Conservation (phyloP, 2,797 vertebrate genomes). For the Sebastes vulpes region DNA sequence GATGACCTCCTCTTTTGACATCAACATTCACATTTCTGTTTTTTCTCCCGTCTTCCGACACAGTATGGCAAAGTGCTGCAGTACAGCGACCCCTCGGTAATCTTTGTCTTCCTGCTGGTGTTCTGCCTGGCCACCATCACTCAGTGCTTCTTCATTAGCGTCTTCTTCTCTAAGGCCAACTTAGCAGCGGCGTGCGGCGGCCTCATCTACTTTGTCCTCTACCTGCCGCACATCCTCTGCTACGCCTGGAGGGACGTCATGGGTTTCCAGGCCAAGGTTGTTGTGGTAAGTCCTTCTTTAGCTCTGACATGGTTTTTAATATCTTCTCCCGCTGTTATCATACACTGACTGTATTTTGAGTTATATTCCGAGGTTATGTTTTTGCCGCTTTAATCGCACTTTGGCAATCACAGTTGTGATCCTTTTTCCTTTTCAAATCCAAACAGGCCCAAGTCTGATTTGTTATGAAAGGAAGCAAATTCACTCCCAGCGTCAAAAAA, state of each 20-base stretch:
- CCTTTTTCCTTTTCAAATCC: conserved; percentile 6
- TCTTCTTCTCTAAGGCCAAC: conserved; percentile 97
- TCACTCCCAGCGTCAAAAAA: conserved; percentile 8
- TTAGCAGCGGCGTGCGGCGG: conserved; percentile 96
- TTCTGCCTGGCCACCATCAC: conserved; percentile 93
- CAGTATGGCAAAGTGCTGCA: conserved; percentile 94
- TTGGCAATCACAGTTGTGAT: background rate
- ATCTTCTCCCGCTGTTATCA: conserved; percentile 38
- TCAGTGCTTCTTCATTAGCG: conserved; percentile 98
- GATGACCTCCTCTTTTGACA: background rate
- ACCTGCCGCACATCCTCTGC: conserved; percentile 93
- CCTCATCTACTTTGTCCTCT: conserved; percentile 96
- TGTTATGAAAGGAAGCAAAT: conserved; percentile 27
- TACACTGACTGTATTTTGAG: conserved; percentile 4
- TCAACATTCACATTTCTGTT: background rate
- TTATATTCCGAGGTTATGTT: conserved; percentile 22
- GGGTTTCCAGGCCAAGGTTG: conserved; percentile 89
- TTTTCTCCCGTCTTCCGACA: background rate
- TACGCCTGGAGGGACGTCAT: conserved; percentile 95
- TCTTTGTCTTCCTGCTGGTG: conserved; percentile 94
- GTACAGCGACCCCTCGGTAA: conserved; percentile 96
- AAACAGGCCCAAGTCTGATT: conserved; percentile 15
- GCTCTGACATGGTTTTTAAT: conserved; percentile 31
- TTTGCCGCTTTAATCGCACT: conserved; percentile 20
- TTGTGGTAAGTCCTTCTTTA: conserved; percentile 87